Percentiles rank a stretch among this genome's conserved stretches.
Evolutionary conservation across 2,797 vertebrate species (phyloP).

Genomic region (Paedocypris micromegethes): DNA sequence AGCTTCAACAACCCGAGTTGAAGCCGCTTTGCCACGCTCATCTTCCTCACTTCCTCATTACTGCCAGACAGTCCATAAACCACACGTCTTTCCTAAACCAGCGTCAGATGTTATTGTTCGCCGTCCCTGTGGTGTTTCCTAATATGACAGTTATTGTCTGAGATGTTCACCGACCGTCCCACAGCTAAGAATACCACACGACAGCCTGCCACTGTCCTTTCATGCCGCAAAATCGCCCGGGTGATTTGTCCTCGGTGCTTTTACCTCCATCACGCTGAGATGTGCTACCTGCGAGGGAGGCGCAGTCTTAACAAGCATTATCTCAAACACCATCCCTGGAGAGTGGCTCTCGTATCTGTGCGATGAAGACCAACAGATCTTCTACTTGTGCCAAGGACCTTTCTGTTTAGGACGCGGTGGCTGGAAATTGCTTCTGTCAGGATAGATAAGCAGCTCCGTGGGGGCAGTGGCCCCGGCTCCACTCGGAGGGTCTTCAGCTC

Average conservation of each 20-base stretch:
- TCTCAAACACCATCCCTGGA: constrained; percentile 13
- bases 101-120: constrained; percentile 24
- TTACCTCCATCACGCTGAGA: no score
- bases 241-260: no score
- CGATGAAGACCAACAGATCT: constrained; percentile 53
- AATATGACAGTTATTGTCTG: constrained; percentile 36
- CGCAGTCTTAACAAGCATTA: constrained; percentile 16
- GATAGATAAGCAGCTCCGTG: constrained; percentile 65
- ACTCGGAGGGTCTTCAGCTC: neutral
- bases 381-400: constrained; percentile 48
- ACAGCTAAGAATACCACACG: constrained; percentile 13
- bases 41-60: constrained; percentile 27
- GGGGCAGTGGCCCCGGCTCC: constrained; percentile 46
- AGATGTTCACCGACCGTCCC: constrained; percentile 23
- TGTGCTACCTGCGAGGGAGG: neutral
- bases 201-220: neutral
- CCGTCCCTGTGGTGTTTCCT: constrained; percentile 19
- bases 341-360: constrained; percentile 26
- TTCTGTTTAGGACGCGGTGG: constrained; percentile 57
- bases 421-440: constrained; percentile 73
- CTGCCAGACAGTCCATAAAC: constrained; percentile 34
- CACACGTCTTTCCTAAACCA: constrained; percentile 9
- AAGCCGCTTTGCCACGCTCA: constrained; percentile 19
- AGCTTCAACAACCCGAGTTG: constrained; percentile 24
- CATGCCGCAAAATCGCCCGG: neutral